Evolutionary conservation across 1,140 invertebrate species (phyloP).

Genomic region (Epicauta chinensis): DNA sequence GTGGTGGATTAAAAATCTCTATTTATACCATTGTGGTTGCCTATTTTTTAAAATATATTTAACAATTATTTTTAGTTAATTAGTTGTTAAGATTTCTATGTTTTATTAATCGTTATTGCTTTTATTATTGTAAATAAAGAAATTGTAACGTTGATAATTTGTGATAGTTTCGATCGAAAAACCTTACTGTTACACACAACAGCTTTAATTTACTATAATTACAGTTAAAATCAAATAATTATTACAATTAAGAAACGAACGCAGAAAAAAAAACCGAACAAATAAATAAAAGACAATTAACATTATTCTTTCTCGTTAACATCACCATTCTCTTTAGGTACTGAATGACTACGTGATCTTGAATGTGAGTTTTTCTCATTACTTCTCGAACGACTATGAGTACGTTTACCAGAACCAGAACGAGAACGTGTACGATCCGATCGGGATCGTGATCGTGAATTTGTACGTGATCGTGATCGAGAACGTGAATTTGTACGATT

Average conservation of each 20-base stretch:
- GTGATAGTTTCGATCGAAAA: too few relatives aligned
- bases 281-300: neutral
- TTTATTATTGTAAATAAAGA: neutral
- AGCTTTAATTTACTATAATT: too few relatives aligned
- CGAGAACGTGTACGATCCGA: constrained; percentile 33
- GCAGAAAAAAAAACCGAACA: constrained; percentile 1
- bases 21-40: neutral
- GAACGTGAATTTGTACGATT: constrained; percentile 39
- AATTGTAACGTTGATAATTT: neutral
- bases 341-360: constrained; percentile 28
- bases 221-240: neutral
- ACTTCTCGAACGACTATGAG: constrained; percentile 38
- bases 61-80: neutral
- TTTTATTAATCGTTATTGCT: neutral
- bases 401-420: constrained; percentile 22
- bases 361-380: constrained; percentile 37
- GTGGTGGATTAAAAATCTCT: neutral
- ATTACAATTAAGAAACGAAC: neutral
- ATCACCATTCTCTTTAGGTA: constrained; percentile 28
- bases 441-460: constrained; percentile 38
- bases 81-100: neutral
- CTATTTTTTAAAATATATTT: neutral
- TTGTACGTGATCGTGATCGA: constrained; percentile 29
- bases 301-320: constrained; percentile 14
- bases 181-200: too few relatives aligned